Percentiles rank a stretch among this genome's conserved stretches.
phyloP scores from a whole-genome alignment of 2,113 vertebrate genomes.

The Nanorana parkeri region DNA sequence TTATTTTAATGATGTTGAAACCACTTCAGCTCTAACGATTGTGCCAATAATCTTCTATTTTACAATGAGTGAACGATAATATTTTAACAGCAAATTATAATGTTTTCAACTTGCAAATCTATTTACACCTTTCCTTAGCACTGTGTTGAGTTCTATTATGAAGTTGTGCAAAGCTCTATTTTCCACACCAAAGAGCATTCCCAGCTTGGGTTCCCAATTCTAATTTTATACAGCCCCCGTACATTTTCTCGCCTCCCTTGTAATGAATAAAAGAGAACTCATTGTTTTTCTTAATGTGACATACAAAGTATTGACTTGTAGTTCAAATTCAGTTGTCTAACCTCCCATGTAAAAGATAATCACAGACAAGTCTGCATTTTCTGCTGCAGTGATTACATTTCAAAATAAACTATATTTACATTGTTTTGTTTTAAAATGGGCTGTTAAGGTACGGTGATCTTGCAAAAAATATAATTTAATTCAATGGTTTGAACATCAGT shows the following conservation, averaged over 20 bases:
- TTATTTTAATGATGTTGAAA: background rate
- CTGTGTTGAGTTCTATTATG: constrained; percentile 23
- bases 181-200: constrained; percentile 53
- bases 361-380: constrained; percentile 55
- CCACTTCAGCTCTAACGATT: background rate
- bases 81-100: constrained; percentile 44
- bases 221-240: constrained; percentile 52
- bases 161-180: constrained; percentile 44
- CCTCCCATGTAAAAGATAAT: constrained; percentile 58
- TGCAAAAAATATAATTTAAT: constrained; percentile 10
- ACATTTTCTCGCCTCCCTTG: constrained; percentile 44
- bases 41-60: background rate
- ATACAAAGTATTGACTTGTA: constrained; percentile 55
- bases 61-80: background rate
- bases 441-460: background rate
- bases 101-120: constrained; percentile 7
- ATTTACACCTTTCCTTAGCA: background rate
- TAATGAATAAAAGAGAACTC: constrained; percentile 56
- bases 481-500: constrained; percentile 12
- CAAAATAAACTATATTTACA: constrained; percentile 47
- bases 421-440: constrained; percentile 16
- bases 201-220: constrained; percentile 35
- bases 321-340: constrained; percentile 54
- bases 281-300: constrained; percentile 59
- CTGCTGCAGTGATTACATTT: constrained; percentile 52